A percentile compares a stretch with the other conserved stretches of the same genome.
Conservation (phyloP, 2,888 invertebrate species). For the Smittia sp. region DNA sequence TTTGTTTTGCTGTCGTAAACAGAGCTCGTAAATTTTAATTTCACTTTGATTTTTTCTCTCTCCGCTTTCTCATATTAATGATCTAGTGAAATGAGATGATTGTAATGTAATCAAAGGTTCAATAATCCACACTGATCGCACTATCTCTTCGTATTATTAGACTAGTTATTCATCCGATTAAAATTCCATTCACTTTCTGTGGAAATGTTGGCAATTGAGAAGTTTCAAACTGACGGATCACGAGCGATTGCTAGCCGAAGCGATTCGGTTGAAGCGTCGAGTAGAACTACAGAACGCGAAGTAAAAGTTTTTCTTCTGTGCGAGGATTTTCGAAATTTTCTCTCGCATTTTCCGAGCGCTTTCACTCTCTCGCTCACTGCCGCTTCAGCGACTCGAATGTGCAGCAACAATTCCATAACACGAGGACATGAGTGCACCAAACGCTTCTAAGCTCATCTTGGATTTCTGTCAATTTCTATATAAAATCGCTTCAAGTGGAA, state of each 20-base stretch:
- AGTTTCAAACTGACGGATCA: too few species aligned
- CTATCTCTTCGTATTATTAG: too few species aligned
- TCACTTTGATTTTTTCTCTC: background rate
- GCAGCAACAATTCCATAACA: too few species aligned
- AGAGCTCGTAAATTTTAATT: background rate
- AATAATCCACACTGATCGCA: background rate
- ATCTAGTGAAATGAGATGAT: background rate
- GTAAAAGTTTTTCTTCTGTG: background rate
- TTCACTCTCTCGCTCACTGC: background rate
- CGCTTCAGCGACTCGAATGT: background rate
- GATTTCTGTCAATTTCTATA: too few species aligned
- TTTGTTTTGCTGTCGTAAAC: background rate
- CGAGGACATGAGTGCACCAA: too few species aligned
- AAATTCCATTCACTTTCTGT: too few species aligned
- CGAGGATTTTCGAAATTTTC: background rate
- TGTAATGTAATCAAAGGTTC: background rate
- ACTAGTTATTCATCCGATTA: too few species aligned
- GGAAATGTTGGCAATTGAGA: background rate
- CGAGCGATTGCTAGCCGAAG: too few species aligned
- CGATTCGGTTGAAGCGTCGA: background rate
- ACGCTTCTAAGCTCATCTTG: too few species aligned
- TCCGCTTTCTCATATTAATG: background rate
- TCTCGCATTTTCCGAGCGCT: background rate
- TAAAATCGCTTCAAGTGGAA: too few species aligned
- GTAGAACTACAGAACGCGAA: background rate